Base-by-base conservation (phyloP, 2,888 invertebrate species). In the Drosophila testacea region DNA sequence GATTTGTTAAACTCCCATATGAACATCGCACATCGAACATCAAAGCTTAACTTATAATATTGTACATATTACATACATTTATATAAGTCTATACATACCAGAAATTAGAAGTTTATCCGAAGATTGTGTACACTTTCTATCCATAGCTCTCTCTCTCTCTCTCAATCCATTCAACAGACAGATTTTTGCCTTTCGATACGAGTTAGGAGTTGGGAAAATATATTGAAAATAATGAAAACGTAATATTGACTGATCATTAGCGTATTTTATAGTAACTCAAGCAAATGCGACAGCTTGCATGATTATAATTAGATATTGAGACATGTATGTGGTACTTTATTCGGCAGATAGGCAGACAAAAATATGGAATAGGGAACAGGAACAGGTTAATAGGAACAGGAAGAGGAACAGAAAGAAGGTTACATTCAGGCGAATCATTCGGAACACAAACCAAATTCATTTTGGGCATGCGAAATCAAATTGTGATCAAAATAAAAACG, bases 401-500 rank as follows among this genome's bases (percentile, higher is more conserved):
- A 62, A 71, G 50, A 65, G 65, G 22, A 22, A 6, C 36, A 38
- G 51, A 28, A 42, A 51, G 50, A 51, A 61, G 52, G 36, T 67
- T 68, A 71, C 65, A 88, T 85, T 83, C 77, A 85, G 81, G 74
- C 83, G 70, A 83, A 76, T 69, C 83, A 76, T 84, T 88, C 74
- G 77, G 77, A 82, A 86, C 73, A 88, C 74, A 83, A 82, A 84
- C 90, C 88, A 91, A 89, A 86, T 73, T 83, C 61, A 81, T 76
- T 76, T 77, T 88, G 81, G 85, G 74, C 75, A 85, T 78, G 86
- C 85, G 86, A 84, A 90, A 90, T 89, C 88, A 91, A 90, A 90
- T 91, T 91, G 90, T 90, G 91, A 90, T 91, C 90, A 84, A 91
- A 90, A 73, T 68, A 73, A 80, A 71, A 73, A 81, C 64, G 68